Evolutionary conservation across 2,113 vertebrate genomes (phyloP), one percentile per base, ranked within the genome.

Genomic region (Microcebus jonahi): DNA sequence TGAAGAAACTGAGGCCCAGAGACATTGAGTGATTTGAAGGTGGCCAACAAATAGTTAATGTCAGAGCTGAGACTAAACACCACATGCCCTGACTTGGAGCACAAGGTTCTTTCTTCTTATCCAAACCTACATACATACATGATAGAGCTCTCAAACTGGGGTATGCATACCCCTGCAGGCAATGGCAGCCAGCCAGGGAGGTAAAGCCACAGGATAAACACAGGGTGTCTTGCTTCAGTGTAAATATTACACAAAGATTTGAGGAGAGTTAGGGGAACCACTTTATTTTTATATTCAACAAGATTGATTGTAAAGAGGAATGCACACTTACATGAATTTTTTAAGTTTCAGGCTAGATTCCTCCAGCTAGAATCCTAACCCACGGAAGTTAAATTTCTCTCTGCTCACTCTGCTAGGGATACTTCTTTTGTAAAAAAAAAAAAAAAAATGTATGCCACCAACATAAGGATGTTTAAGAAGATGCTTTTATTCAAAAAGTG

Each of bases 41-140:
- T 95, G 96, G 97, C 53, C 75, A 97, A 63, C 75, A 97, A 89
- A n/a, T 93, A 90, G 97, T 98, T 98, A 97, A 98, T 61, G 71
- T 90, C 57, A 86, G 92, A 97, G 75, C 75, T 80, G 39, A 95
- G 83, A 65, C 93, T 94, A 91, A 87, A 86, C 57, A 36, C 57
- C 93, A 81, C 97, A 98, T 93, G 97, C 87, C 96, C 90, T 42
- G 90, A 98, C 97, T 97, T 98, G 97, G 97, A 94, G 91, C 73
- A 57, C 50, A 83, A 55, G 68, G 15, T 75, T 65, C 87, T 96
- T 96, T 97, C 97, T 97, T 97, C 96, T 96, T 48, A 76, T 95
- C 86, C 92, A 90, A 97, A 96, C 77, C 96, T 95, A 95, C 90
- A 95, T 70, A 73, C 89, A 68, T 36, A 67, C 91, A 63, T 3